A percentile compares a stretch with the other conserved stretches of the same genome.
phyloP scores from a whole-genome alignment of 2,797 vertebrate genomes.

The Gallirallus australis region DNA sequence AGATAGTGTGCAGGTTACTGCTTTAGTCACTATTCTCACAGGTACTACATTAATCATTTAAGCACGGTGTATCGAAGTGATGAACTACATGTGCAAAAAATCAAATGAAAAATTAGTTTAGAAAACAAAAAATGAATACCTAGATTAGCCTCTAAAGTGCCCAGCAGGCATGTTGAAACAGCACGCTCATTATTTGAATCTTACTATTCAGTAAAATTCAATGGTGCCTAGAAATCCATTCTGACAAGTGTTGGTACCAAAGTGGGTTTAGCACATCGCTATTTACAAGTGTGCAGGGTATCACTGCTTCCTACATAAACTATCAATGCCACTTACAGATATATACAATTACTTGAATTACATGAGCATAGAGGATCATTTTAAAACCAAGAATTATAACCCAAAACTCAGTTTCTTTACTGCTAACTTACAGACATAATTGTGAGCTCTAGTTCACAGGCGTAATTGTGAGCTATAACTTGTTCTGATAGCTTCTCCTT shows the following conservation, averaged over 20 bases:
- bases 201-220: neutral
- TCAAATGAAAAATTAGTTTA: neutral
- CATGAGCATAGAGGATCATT: neutral
- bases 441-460: neutral
- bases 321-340: neutral
- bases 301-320: neutral
- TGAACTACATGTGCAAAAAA: neutral
- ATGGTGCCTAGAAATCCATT: neutral
- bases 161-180: neutral
- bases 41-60: neutral
- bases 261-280: neutral
- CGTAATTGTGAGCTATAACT: neutral
- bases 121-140: neutral
- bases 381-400: neutral
- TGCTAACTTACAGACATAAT: neutral
- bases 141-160: neutral
- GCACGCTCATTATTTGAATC: neutral
- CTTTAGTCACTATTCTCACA: neutral
- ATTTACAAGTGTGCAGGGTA: neutral
- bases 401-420: neutral
- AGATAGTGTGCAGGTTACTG: too few species aligned
- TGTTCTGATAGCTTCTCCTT: neutral
- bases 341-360: neutral
- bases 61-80: accelerated
- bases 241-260: neutral